phyloP scores from a whole-genome alignment of 2,888 invertebrate genomes.

The Parnassius smintheus region DNA sequence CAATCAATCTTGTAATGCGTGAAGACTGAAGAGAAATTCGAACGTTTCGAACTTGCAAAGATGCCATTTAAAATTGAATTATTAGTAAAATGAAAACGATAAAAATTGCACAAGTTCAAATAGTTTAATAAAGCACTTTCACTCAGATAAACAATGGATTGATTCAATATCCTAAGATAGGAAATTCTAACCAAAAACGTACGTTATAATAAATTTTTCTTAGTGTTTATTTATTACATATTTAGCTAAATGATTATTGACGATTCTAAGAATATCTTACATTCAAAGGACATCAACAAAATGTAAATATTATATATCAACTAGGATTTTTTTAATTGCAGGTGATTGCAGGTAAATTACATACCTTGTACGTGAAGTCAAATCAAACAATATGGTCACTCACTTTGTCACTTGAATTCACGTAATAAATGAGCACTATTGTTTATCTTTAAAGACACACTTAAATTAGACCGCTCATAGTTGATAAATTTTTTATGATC shows the following conservation, averaged over 20 bases:
- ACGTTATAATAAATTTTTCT: not conserved
- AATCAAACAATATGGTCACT: conserved; percentile 28
- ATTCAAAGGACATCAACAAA: conserved; percentile 5
- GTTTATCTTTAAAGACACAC: conserved; percentile 7
- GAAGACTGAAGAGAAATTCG: conserved; percentile 15
- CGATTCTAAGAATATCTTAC: not conserved
- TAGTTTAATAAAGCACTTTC: conserved; percentile 15
- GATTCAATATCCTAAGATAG: conserved; percentile 20
- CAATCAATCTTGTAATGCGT: conserved; percentile 22
- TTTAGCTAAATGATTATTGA: conserved; percentile 5
- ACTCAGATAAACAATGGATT: conserved; percentile 19
- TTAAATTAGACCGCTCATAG: not conserved
- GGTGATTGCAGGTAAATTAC: conserved; percentile 24
- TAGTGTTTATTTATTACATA: not conserved
- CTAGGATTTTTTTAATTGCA: conserved; percentile 18
- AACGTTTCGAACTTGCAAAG: conserved; percentile 10
- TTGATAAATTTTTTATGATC: conserved; percentile 7
- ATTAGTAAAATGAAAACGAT: conserved; percentile 20
- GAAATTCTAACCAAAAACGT: conserved; percentile 19
- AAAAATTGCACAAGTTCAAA: conserved; percentile 7
- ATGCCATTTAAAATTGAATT: conserved; percentile 17
- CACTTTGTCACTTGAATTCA: conserved; percentile 26
- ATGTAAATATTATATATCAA: conserved; percentile 9
- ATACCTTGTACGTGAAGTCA: conserved; percentile 23
- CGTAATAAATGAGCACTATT: conserved; percentile 13